These are phyloP conservation scores for Temnothorax nylanderi DNA, from an alignment of 1,140 invertebrate species.

Conservation along the genomic window DNA sequence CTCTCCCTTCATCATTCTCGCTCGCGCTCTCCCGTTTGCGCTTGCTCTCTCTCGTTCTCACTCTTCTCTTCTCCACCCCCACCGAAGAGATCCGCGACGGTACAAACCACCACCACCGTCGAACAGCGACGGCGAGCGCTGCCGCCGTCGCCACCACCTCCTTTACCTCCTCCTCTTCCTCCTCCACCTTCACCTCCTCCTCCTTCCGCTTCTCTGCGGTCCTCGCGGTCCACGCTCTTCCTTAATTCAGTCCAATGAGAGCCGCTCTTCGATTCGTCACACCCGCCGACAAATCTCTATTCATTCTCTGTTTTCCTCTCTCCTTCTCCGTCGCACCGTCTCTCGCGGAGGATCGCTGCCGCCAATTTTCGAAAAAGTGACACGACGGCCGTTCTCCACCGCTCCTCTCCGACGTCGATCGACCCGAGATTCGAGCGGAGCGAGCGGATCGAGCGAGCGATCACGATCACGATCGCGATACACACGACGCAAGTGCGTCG, in stretches of 20 bases:
- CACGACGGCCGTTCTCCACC: not conserved
- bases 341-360: not conserved
- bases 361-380: constrained; percentile 44
- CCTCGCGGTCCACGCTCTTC: constrained; percentile 81
- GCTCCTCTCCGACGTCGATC: not conserved
- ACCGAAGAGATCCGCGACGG: constrained; percentile 57
- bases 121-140: constrained; percentile 48
- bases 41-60: not conserved
- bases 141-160: constrained; percentile 76
- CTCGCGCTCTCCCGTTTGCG: not conserved
- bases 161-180: constrained; percentile 75
- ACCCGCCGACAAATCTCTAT: constrained; percentile 65
- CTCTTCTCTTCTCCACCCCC: constrained; percentile 65
- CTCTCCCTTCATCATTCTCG: constrained; percentile 9
- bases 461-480: constrained; percentile 8
- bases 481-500: constrained; percentile 42
- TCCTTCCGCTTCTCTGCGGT: constrained; percentile 75
- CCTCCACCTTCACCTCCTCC: constrained; percentile 70
- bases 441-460: constrained; percentile 1
- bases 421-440: too few species aligned
- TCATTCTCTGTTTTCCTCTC: constrained; percentile 25
- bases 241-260: constrained; percentile 84
- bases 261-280: constrained; percentile 79
- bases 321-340: constrained; percentile 41
- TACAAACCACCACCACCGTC: constrained; percentile 60